These are phyloP conservation scores for Albula goreensis DNA, from an alignment of 2,113 vertebrate species.

Conservation along the genomic window DNA sequence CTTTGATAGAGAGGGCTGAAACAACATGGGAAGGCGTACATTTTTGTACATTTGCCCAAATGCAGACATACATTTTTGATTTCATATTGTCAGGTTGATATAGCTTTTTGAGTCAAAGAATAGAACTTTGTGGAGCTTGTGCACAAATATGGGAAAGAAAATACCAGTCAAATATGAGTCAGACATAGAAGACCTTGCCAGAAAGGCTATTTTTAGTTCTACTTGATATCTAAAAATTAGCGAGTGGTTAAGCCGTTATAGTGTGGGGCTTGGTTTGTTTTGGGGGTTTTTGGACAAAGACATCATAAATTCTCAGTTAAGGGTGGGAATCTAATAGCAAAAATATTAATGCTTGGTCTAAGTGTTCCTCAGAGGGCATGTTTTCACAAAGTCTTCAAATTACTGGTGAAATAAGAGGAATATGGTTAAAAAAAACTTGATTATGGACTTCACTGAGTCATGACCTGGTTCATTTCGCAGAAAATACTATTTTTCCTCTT, in stretches of 20 bases:
- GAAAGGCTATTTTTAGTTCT: conserved; percentile 5
- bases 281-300: not conserved
- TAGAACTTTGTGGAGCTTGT: not conserved
- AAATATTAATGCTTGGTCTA: not conserved
- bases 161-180: conserved; percentile 17
- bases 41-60: not conserved
- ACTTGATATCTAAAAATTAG: conserved; percentile 3
- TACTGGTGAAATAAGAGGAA: not conserved
- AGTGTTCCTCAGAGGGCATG: not conserved
- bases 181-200: not conserved
- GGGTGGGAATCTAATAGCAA: not conserved
- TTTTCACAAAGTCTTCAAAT: not conserved
- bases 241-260: not conserved
- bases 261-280: conserved; percentile 1
- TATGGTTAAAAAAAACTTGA: not conserved
- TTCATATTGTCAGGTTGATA: too few relatives aligned
- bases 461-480: not conserved
- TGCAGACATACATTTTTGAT: too few relatives aligned
- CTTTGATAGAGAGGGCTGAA: not conserved
- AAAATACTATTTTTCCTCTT: not conserved
- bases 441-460: not conserved
- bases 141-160: conserved; percentile 27
- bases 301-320: not conserved
- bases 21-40: not conserved
- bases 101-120: not conserved